These are phyloP conservation scores for Netelia melanura DNA, from an alignment of 2,888 invertebrate genomes.

Conservation along the genomic window DNA sequence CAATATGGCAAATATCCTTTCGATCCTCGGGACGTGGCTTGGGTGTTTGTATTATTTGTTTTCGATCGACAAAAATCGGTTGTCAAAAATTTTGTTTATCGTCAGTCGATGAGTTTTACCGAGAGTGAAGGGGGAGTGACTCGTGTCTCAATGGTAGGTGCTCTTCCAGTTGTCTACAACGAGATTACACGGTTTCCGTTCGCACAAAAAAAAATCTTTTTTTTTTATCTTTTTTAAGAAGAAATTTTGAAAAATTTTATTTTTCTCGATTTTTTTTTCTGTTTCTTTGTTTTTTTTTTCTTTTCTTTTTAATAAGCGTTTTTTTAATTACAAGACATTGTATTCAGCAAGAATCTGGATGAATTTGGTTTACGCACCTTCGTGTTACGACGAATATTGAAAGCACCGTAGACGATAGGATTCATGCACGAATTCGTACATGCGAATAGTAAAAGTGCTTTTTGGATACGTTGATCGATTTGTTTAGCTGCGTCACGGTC, in stretches of 20 bases:
- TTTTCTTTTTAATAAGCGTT: constrained; percentile 36
- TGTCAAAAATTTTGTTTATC: constrained; percentile 17
- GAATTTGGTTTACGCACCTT: constrained; percentile 75
- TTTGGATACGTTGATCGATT: constrained; percentile 92
- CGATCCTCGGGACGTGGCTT: not conserved
- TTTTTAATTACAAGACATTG: constrained; percentile 5
- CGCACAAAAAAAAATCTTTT: constrained; percentile 37
- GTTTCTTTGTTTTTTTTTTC: not conserved
- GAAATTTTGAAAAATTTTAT: no score
- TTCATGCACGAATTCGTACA: constrained; percentile 98
- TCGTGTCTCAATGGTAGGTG: constrained; percentile 81
- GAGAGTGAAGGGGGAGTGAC: constrained; percentile 82
- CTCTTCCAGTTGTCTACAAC: constrained; percentile 80
- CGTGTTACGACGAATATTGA: constrained; percentile 88
- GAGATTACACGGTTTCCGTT: constrained; percentile 65
- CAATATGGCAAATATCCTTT: constrained; percentile 4
- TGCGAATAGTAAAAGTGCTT: constrained; percentile 96
- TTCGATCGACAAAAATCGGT: not conserved
- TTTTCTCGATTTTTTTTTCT: not conserved
- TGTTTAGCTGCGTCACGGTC: constrained; percentile 90
- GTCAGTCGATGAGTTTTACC: constrained; percentile 80
- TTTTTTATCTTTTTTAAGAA: not conserved
- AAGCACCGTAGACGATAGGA: constrained; percentile 97
- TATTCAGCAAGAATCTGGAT: constrained; percentile 28
- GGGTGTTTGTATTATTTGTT: not conserved